Conservation (phyloP, 1,140 invertebrate species). For the Pentalonia nigronervosa region DNA sequence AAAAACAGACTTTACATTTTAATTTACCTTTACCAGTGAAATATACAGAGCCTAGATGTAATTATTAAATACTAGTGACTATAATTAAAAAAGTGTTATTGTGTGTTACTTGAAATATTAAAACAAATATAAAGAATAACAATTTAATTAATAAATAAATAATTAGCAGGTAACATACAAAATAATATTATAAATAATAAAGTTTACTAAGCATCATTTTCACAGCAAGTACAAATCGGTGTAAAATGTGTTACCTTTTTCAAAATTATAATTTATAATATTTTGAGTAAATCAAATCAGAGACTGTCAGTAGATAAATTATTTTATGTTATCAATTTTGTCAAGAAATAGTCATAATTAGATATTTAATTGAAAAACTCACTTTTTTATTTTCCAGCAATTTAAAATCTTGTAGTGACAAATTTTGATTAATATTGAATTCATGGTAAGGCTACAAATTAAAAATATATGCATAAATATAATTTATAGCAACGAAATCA, state of each 20-base stretch:
- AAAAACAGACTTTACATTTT: neutral
- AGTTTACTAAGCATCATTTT: neutral
- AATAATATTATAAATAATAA: neutral
- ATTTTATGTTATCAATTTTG: neutral
- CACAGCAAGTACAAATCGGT: neutral
- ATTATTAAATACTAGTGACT: neutral
- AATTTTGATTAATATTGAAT: neutral
- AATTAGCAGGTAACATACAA: neutral
- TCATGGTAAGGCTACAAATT: neutral
- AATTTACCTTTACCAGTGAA: too few species aligned
- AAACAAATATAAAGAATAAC: neutral
- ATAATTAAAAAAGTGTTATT: neutral
- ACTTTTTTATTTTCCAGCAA: conserved; percentile 29
- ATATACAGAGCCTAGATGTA: neutral
- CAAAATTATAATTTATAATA: neutral
- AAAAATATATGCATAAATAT: neutral
- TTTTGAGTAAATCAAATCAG: neutral
- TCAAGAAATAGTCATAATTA: neutral
- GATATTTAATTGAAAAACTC: neutral
- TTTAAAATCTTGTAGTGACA: conserved; percentile 24
- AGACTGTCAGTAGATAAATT: neutral
- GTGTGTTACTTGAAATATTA: neutral
- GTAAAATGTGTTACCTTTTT: neutral
- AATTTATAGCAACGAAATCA: neutral
- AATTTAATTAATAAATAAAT: neutral